Conservation (phyloP, 2,113 vertebrate species). For the Melozone crissalis region DNA sequence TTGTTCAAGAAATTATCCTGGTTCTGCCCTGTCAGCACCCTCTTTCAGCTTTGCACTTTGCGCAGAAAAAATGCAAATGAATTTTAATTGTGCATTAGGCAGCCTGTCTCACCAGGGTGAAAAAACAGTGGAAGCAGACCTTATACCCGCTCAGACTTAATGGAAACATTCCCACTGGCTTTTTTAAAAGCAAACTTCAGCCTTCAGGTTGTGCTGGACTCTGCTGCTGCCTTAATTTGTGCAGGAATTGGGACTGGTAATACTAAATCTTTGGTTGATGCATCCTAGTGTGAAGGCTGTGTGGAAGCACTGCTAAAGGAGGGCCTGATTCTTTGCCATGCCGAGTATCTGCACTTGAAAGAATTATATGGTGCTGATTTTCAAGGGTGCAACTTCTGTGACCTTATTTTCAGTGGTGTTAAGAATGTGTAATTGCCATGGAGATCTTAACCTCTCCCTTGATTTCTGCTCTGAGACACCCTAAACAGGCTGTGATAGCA, state of each 20-base stretch:
- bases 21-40: background rate
- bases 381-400: background rate
- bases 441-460: background rate
- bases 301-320: background rate
- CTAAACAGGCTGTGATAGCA: background rate
- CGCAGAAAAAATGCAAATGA: background rate
- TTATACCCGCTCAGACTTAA: background rate
- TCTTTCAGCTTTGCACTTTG: background rate
- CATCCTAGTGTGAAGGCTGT: fast-evolving
- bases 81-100: background rate
- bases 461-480: background rate
- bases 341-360: background rate
- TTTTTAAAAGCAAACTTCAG: background rate
- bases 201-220: background rate
- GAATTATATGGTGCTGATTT: background rate
- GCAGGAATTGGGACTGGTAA: background rate
- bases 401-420: background rate
- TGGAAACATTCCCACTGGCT: background rate
- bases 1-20: background rate
- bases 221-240: background rate
- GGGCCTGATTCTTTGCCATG: background rate
- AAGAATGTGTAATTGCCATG: fast-evolving
- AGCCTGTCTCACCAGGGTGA: background rate
- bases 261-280: background rate
- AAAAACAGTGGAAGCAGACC: background rate